Evolutionary conservation across 2,797 vertebrate species (phyloP), one percentile per base, ranked within the genome.

Genomic region (Parauchenoglanis punctatus): DNA sequence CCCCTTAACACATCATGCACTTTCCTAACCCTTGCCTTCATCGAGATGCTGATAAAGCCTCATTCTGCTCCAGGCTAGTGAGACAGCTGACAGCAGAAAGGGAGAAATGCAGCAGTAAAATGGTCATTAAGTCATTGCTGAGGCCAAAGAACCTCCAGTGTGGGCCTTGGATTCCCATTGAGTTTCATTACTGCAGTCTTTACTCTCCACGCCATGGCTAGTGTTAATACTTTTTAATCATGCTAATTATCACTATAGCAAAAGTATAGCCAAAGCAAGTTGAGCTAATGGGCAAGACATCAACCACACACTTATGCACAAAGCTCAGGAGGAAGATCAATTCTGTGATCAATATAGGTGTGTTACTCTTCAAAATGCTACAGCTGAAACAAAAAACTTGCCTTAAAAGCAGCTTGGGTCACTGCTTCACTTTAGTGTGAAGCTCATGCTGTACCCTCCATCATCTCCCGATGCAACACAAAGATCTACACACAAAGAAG

Each of bases 151-250:
- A 85, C 81, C 65, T 49, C 15, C 77, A 56, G 44, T 58, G 0
- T 59, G 58, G 40, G 63, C 65, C 81, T 76, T 12, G 49, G 83
- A 75, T 77, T 87, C 86, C 72, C 52, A 72, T 78, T 78, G 68
- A 72, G 81, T 86, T 85, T 87, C 85, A 89, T 91, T 90, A 85
- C 77, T 61, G 18, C 81, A 85, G 35, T 54, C 78, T 85, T 88
- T 86, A 89, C 80, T 28, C 73, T 59, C 87, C 85, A 52, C 11
- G 25, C 78, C 86, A 90, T 81, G 59, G 76, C 84, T 49, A 72
- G 87, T 58, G 31, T 85, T 88, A 90, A 89, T 90, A 83, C 68
- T 87, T 91, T 89, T 88, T 91, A 91, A 91, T 89, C 84, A 87
- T 52, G 52, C 88, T 85, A 89, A 85, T 88, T 83, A 87, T 87